Conservation (phyloP, 1,140 invertebrate genomes). For the Elysia chlorotica region DNA sequence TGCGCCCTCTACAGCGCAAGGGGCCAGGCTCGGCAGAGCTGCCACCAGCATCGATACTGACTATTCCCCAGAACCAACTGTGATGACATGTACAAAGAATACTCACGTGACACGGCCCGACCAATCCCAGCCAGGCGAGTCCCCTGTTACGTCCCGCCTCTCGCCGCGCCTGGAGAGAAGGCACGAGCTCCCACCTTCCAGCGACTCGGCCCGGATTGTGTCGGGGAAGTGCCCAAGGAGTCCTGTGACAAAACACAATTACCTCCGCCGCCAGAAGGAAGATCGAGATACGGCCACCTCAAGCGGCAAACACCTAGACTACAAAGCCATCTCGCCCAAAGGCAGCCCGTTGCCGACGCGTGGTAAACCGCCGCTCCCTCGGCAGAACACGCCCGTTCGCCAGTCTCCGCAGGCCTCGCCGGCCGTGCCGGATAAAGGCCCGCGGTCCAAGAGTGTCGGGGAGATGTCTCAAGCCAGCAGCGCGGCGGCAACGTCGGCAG, state of each 20-base stretch:
- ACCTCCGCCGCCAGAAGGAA: slow-evolving; percentile 22
- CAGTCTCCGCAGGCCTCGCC: slow-evolving; percentile 21
- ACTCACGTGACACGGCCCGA: neutral
- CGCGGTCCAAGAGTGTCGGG: slow-evolving; percentile 28
- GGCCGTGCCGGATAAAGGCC: neutral
- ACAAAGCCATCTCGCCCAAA: slow-evolving; percentile 23
- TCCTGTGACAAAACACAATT: slow-evolving; percentile 17
- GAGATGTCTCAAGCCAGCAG: no score
- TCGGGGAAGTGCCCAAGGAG: slow-evolving; percentile 1
- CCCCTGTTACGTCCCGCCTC: neutral
- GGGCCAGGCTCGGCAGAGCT: slow-evolving; percentile 16
- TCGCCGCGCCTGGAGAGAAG: neutral
- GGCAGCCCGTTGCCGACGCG: slow-evolving; percentile 12
- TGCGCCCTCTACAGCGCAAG: no score
- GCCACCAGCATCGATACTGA: slow-evolving; percentile 24
- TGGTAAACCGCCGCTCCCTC: slow-evolving; percentile 30
- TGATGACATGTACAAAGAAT: slow-evolving; percentile 34
- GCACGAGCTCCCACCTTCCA: neutral
- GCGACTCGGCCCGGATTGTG: slow-evolving; percentile 1
- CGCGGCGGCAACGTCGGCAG: neutral
- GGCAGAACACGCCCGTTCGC: slow-evolving; percentile 19
- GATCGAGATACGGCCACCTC: slow-evolving; percentile 22
- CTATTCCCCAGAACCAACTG: slow-evolving; percentile 30
- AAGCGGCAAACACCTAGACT: slow-evolving; percentile 21
- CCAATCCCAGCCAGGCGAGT: neutral